Base-by-base conservation (phyloP, 2,888 invertebrate genomes). In the Resseliella maxima region DNA sequence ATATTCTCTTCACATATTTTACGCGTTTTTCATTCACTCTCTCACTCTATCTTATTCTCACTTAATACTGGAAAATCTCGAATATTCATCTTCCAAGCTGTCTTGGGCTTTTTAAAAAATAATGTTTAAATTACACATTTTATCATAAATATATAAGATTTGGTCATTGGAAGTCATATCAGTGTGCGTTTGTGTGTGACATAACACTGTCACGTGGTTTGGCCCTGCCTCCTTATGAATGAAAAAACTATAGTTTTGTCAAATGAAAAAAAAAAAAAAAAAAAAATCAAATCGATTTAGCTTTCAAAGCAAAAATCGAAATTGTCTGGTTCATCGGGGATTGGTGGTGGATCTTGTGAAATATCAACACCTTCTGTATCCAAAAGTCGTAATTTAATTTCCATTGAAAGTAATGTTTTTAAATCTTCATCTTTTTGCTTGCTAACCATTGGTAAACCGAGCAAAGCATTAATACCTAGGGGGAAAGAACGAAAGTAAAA, bases 321-420 rank as follows among this genome's bases (percentile, higher is more conserved):
- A 92, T 98, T 97, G 88, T 96, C 95, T 5, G 99, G 98, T 90
- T 96, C 96, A 86, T 96, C 95, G 0, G 99, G 98, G 89, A 99
- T 95, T 81, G 95, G 94, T 2, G 98, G 99, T 21, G 98, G 96
- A 89, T 96, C 95, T 89, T 97, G 96, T 0, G 98, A 98, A 89
- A 98, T 98, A 88, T 96, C 96, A 86, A 99, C 95, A 8, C 98
- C 98, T 91, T 99, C 98, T 0, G 98, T 96, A 91, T 99, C 98
- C 87, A 99, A 92, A 86, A 99, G 92, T 87, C 98, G 92, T 85
- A 99, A 93, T 91, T 99, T 98, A 86, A 99, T 97, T 90, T 99
- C 99, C 97, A 99, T 98, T 15, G 97, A 97, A 18, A 99, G 92
- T 87, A 99, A 92, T 50, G 96, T 97, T 89, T 99, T 97, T 89